phyloP scores from a whole-genome alignment of 2,113 vertebrate species.

The Empidonax alnorum region DNA sequence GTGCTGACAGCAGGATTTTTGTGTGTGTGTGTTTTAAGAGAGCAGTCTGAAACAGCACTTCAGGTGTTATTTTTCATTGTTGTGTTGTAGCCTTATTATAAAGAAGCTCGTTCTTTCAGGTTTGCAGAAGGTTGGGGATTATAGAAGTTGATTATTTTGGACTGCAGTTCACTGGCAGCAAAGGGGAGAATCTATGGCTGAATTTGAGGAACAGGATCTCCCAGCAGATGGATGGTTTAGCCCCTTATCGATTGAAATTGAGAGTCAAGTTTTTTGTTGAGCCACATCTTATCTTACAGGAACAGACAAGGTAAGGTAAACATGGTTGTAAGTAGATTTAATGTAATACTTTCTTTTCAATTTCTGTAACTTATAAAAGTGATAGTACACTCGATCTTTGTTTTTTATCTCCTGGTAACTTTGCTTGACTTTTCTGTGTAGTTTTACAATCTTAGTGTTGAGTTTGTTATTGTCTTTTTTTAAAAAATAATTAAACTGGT shows the following conservation, averaged over 20 bases:
- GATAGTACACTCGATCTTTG: background rate
- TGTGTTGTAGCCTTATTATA: background rate
- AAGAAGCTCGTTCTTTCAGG: constrained; percentile 76
- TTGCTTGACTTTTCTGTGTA: background rate
- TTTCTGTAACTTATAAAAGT: background rate
- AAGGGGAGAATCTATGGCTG: constrained; percentile 96
- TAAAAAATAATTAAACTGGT: background rate
- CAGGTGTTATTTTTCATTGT: background rate
- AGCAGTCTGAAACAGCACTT: background rate
- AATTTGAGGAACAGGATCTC: constrained; percentile 98
- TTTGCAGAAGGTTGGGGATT: constrained; percentile 94
- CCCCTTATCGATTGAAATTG: constrained; percentile 91
- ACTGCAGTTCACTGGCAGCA: constrained; percentile 94
- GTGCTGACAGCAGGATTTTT: background rate
- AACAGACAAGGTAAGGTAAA: constrained; percentile 90
- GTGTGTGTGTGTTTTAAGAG: background rate
- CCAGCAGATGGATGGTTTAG: constrained; percentile 94
- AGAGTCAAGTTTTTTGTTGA: constrained; percentile 98
- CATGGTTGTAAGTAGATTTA: background rate
- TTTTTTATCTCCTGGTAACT: background rate
- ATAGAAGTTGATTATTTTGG: constrained; percentile 99
- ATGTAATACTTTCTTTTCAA: background rate
- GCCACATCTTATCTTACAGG: constrained; percentile 96
- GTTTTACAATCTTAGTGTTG: background rate
- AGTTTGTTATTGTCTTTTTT: background rate